A percentile compares a stretch with the other conserved stretches of the same genome.
phyloP scores from a whole-genome alignment of 2,888 invertebrate species.

The Napeogenes inachia region DNA sequence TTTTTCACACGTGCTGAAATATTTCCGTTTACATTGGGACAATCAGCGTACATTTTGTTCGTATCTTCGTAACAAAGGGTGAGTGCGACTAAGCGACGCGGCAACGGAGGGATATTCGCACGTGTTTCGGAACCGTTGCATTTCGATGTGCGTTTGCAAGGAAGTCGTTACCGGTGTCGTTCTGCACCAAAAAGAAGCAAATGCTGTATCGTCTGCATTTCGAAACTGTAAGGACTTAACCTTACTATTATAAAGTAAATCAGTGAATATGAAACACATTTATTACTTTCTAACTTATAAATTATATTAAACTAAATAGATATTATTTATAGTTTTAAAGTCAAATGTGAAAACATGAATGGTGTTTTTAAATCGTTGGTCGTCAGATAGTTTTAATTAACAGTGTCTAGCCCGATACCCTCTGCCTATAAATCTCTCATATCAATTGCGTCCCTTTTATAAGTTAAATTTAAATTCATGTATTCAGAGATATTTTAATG shows the following conservation, averaged over 20 bases:
- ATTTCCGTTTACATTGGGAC: conserved; percentile 63
- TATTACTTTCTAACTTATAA: too few species aligned
- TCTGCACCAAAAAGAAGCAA: conserved; percentile 44
- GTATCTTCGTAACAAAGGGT: conserved; percentile 46
- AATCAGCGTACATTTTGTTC: conserved; percentile 56
- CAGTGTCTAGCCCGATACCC: conserved; percentile 21
- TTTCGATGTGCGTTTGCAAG: conserved; percentile 52
- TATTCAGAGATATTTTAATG: conserved; percentile 23
- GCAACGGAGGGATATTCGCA: conserved; percentile 41
- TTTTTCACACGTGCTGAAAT: conserved; percentile 54
- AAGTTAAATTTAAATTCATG: conserved; percentile 27
- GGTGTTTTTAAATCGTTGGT: conserved; percentile 21
- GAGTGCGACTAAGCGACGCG: conserved; percentile 39
- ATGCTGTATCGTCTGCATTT: conserved; percentile 2
- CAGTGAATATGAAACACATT: too few species aligned
- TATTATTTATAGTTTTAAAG: conserved; percentile 14
- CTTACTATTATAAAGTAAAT: too few species aligned
- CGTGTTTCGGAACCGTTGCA: conserved; percentile 53
- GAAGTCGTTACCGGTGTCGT: conserved; percentile 61
- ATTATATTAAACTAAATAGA: too few species aligned
- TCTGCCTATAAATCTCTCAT: conserved; percentile 25
- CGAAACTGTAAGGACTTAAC: too few species aligned
- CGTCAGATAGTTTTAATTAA: conserved; percentile 28
- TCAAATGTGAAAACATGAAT: conserved; percentile 18
- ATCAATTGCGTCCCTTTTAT: conserved; percentile 23